phyloP scores from a whole-genome alignment of 2,888 invertebrate genomes.

The Hirtodrosophila histrioides region DNA sequence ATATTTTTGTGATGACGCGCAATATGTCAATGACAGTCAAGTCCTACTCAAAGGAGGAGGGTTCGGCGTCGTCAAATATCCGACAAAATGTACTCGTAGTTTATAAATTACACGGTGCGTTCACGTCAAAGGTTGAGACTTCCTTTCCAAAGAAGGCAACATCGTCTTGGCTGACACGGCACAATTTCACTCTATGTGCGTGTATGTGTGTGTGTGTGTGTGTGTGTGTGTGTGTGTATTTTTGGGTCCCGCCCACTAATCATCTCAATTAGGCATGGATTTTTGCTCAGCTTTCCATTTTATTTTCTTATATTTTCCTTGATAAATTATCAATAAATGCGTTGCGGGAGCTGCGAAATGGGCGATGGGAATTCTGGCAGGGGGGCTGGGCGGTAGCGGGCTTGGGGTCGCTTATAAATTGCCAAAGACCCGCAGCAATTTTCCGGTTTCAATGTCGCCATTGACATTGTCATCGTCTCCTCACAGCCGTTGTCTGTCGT shows the following conservation, averaged over 20 bases:
- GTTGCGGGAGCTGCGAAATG: constrained; percentile 29
- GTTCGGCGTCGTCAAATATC: constrained; percentile 9
- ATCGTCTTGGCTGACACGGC: constrained; percentile 46
- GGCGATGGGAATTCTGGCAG: constrained; percentile 22
- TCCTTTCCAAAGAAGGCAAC: background rate
- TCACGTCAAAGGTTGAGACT: constrained; percentile 55
- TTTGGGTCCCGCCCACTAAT: constrained; percentile 53
- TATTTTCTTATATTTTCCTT: constrained; percentile 29
- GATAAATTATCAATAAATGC: constrained; percentile 71
- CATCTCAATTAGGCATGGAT: constrained; percentile 82
- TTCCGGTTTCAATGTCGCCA: constrained; percentile 77
- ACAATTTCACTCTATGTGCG: constrained; percentile 15
- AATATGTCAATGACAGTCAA: constrained; percentile 80
- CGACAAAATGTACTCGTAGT: constrained; percentile 49
- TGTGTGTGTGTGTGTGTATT: too few species aligned
- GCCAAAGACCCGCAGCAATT: constrained; percentile 81
- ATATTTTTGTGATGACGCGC: constrained; percentile 80
- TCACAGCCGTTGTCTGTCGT: constrained; percentile 24
- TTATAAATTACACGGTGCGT: constrained; percentile 63
- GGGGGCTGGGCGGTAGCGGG: background rate
- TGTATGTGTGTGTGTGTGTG: too few species aligned
- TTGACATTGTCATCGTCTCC: constrained; percentile 72
- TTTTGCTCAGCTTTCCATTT: constrained; percentile 34
- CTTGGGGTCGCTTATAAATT: constrained; percentile 49
- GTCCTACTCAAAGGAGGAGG: background rate